phyloP scores from a whole-genome alignment of 2,113 vertebrate genomes.

The Nothobranchius kuhntae region DNA sequence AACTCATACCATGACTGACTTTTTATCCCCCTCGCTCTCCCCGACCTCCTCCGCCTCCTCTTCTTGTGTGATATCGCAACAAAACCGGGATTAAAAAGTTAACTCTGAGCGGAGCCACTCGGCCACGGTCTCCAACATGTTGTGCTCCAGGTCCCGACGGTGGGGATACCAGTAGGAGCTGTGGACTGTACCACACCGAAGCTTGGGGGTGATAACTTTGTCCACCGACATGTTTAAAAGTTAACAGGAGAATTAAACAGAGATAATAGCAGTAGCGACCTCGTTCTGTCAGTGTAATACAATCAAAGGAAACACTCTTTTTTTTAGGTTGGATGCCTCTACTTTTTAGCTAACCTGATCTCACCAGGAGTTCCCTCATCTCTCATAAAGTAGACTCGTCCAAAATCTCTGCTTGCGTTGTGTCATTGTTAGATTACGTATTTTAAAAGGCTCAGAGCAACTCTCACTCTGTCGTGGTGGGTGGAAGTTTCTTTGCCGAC shows the following conservation, averaged over 20 bases:
- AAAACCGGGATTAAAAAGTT: conserved; percentile 71
- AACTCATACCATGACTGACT: conserved; percentile 65
- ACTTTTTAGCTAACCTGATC: no score
- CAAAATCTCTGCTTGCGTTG: conserved; percentile 50
- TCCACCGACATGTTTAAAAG: accelerated
- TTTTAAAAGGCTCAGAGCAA: conserved; percentile 30
- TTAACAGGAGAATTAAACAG: accelerated
- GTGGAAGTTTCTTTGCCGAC: no score
- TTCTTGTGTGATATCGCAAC: conserved; percentile 48
- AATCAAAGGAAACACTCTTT: accelerated
- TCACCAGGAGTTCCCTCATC: not conserved
- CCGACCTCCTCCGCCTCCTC: conserved; percentile 41
- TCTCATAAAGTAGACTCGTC: conserved; percentile 31
- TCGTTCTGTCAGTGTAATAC: accelerated
- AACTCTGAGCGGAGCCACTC: conserved; percentile 12
- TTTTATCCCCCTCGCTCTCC: conserved; percentile 30
- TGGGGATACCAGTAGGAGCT: conserved; percentile 67
- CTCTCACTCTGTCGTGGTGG: not conserved
- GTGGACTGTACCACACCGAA: conserved; percentile 67
- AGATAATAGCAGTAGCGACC: accelerated
- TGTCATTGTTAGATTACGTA: conserved; percentile 70
- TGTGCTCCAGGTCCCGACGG: conserved; percentile 57
- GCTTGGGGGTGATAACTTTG: not conserved
- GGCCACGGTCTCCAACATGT: conserved; percentile 65
- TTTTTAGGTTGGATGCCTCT: no score